phyloP scores from a whole-genome alignment of 2,888 invertebrate species.

The Linnaemya vulpina region DNA sequence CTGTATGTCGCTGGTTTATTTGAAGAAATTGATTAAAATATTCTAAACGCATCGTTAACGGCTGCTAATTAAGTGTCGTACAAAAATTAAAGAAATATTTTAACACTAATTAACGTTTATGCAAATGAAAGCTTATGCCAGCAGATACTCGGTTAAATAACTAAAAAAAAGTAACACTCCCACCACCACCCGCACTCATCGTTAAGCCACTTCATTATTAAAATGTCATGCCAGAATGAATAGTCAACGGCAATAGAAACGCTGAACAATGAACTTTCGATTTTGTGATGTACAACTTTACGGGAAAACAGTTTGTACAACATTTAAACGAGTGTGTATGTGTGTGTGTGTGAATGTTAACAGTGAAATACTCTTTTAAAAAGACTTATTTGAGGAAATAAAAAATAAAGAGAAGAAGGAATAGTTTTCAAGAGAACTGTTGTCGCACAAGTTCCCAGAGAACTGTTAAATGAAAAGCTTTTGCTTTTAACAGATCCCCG shows the following conservation, averaged over 20 bases:
- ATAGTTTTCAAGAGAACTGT: not conserved
- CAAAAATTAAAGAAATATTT: not conserved
- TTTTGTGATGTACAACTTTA: not conserved
- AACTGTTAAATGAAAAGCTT: conserved; percentile 13
- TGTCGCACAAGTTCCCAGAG: no score
- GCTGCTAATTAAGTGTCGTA: no score
- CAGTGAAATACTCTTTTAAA: conserved; percentile 26
- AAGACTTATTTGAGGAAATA: not conserved
- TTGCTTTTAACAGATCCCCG: not conserved
- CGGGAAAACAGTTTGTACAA: not conserved
- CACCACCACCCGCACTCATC: conserved; percentile 47
- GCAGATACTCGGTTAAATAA: not conserved
- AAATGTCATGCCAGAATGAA: not conserved
- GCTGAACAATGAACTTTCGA: conserved; percentile 29
- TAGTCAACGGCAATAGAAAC: conserved; percentile 11
- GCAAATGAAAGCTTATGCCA: not conserved
- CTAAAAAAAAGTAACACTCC: no score
- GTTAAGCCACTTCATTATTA: conserved; percentile 5
- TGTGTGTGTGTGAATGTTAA: no score
- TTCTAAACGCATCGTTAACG: no score
- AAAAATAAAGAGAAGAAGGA: not conserved
- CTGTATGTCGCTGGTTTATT: no score
- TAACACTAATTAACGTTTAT: not conserved
- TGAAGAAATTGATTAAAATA: no score
- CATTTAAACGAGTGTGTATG: not conserved